Conservation (phyloP, 2,888 invertebrate species). For the Idaea aversata region DNA sequence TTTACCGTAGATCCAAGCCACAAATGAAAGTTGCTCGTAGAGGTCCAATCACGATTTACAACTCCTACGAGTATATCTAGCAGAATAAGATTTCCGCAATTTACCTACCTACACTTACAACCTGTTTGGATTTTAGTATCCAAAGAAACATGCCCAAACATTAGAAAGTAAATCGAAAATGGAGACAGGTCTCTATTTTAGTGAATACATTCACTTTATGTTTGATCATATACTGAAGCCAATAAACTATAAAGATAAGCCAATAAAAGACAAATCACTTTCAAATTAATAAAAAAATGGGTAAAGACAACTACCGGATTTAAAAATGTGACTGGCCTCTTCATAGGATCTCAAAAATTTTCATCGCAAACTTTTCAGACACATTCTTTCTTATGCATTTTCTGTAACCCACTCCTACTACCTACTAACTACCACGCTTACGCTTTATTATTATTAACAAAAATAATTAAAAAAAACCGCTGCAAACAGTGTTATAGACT, state of each 20-base stretch:
- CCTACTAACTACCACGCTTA: conserved; percentile 35
- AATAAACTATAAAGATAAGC: not conserved
- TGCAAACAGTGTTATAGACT: not conserved
- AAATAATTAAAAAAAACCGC: not conserved
- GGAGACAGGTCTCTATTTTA: not conserved
- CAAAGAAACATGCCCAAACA: conserved; percentile 3
- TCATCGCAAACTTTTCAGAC: conserved; percentile 25
- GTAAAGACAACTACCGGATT: not conserved
- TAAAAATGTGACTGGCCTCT: conserved; percentile 4
- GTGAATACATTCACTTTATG: conserved; percentile 8
- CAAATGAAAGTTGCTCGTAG: conserved; percentile 22
- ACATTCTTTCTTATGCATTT: conserved; percentile 23
- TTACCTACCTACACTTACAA: conserved; percentile 3
- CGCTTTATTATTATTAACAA: conserved; percentile 35
- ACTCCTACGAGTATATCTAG: conserved; percentile 10
- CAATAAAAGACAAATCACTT: not conserved
- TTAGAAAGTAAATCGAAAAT: conserved; percentile 14
- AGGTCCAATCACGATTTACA: conserved; percentile 17
- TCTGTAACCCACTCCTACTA: conserved; percentile 25
- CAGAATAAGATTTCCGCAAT: conserved; percentile 16
- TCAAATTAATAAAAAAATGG: not conserved
- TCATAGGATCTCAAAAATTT: conserved; percentile 5
- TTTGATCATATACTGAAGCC: not conserved
- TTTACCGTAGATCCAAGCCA: conserved; percentile 7
- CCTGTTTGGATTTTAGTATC: conserved; percentile 15